phyloP scores from a whole-genome alignment of 1,140 invertebrate species.

The Drosophila tani region DNA sequence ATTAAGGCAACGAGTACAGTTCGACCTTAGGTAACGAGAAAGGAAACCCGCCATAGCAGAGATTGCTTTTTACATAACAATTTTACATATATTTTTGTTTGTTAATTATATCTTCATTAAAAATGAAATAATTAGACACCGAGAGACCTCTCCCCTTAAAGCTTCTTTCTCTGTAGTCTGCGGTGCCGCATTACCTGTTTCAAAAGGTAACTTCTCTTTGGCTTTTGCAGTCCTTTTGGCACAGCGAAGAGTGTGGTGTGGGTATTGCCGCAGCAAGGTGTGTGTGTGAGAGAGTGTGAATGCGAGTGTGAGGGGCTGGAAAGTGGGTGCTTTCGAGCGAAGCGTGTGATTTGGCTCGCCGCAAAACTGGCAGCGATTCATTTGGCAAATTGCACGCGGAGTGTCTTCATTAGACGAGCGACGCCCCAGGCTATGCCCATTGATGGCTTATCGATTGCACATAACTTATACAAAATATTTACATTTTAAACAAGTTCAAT shows the following conservation, averaged over 20 bases:
- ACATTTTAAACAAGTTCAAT: no score
- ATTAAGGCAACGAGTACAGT: neutral
- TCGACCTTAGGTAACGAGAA: no score
- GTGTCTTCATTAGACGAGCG: constrained; percentile 30
- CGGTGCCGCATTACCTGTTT: constrained; percentile 22
- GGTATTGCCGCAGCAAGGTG: neutral
- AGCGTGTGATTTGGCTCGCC: constrained; percentile 18
- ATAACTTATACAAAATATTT: constrained; percentile 4
- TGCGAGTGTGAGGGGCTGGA: neutral
- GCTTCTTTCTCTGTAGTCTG: constrained; percentile 1
- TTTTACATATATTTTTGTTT: no score
- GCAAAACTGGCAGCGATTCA: constrained; percentile 48
- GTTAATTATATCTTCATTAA: no score
- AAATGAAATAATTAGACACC: no score
- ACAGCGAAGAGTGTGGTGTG: constrained; percentile 1
- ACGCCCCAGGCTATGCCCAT: neutral
- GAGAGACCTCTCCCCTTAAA: no score
- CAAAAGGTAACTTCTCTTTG: constrained; percentile 33
- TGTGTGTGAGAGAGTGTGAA: neutral
- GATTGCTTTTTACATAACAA: no score
- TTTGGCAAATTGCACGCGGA: constrained; percentile 54
- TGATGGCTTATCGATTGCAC: constrained; percentile 33
- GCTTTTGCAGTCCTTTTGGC: constrained; percentile 9
- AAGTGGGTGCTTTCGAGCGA: constrained; percentile 1
- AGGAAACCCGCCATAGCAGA: no score